Conservation (phyloP, 2,888 invertebrate species). For the Hoplodrina blanda region DNA sequence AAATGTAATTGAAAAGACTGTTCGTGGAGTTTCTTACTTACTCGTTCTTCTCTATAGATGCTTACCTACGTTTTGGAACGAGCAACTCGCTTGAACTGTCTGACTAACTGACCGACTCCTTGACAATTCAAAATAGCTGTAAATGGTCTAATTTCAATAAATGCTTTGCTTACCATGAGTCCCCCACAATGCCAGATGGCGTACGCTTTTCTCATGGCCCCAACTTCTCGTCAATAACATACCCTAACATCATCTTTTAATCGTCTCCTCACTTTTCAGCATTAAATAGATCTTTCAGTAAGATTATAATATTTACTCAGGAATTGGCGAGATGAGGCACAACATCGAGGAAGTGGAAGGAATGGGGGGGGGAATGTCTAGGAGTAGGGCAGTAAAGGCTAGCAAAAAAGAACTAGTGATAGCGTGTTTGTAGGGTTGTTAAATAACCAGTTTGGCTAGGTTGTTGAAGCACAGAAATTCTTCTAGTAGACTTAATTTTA, state of each 20-base stretch:
- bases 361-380: too few relatives aligned
- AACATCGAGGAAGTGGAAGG: too few relatives aligned
- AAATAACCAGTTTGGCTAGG: background rate
- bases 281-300: constrained; percentile 58
- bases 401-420: background rate
- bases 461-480: background rate
- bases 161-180: too few relatives aligned
- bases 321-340: constrained; percentile 7
- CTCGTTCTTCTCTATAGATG: too few relatives aligned
- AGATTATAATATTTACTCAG: constrained; percentile 50
- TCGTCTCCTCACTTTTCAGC: constrained; percentile 57
- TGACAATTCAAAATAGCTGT: too few relatives aligned
- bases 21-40: too few relatives aligned
- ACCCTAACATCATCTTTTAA: constrained; percentile 60
- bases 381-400: too few relatives aligned
- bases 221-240: constrained; percentile 43
- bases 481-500: background rate
- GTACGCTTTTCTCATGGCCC: constrained; percentile 30
- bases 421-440: constrained; percentile 24
- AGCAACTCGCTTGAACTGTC: too few relatives aligned
- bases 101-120: too few relatives aligned
- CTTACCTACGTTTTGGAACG: too few relatives aligned
- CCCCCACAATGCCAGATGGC: background rate
- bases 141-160: too few relatives aligned
- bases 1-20: too few relatives aligned